These are phyloP conservation scores for Nycteola revayana DNA, from an alignment of 2,888 invertebrate species.

Conservation along the genomic window DNA sequence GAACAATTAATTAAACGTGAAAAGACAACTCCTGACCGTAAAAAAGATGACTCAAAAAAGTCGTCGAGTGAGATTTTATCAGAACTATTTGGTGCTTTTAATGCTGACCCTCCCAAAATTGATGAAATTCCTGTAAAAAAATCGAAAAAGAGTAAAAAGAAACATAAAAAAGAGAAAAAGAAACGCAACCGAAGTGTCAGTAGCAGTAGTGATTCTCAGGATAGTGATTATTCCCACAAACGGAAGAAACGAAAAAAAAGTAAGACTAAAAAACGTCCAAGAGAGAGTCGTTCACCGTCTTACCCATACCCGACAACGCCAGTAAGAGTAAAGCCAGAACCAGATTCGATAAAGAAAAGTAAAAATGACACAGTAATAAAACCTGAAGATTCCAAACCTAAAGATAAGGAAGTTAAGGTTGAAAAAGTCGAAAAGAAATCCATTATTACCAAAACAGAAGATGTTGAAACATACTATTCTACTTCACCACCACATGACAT, in stretches of 20 bases:
- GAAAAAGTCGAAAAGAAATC: slow-evolving; percentile 35
- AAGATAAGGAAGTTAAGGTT: slow-evolving; percentile 36
- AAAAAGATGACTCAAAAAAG: slow-evolving; percentile 77
- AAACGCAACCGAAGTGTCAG: slow-evolving; percentile 70
- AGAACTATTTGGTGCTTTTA: slow-evolving; percentile 90
- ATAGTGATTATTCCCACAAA: slow-evolving; percentile 76
- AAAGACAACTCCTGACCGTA: slow-evolving; percentile 68
- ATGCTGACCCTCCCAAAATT: slow-evolving; percentile 85
- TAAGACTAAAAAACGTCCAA: slow-evolving; percentile 57
- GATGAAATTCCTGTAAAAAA: slow-evolving; percentile 62
- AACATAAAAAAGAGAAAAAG: slow-evolving; percentile 84
- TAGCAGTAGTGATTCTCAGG: slow-evolving; percentile 61
- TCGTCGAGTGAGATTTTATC: slow-evolving; percentile 91
- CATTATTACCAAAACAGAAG: slow-evolving; percentile 46
- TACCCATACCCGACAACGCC: slow-evolving; percentile 50
- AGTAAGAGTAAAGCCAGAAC: slow-evolving; percentile 44
- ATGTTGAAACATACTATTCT: slow-evolving; percentile 19
- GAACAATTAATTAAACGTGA: slow-evolving; percentile 71
- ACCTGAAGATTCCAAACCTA: slow-evolving; percentile 30
- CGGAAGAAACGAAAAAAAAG: slow-evolving; percentile 83
- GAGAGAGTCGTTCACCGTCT: slow-evolving; percentile 47
- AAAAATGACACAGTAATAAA: slow-evolving; percentile 44
- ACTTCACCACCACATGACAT: slow-evolving; percentile 52
- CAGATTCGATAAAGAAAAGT: slow-evolving; percentile 30
- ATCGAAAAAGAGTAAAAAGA: slow-evolving; percentile 82